Conservation (phyloP, 2,797 vertebrate species). For the Sphaeramia orbicularis region DNA sequence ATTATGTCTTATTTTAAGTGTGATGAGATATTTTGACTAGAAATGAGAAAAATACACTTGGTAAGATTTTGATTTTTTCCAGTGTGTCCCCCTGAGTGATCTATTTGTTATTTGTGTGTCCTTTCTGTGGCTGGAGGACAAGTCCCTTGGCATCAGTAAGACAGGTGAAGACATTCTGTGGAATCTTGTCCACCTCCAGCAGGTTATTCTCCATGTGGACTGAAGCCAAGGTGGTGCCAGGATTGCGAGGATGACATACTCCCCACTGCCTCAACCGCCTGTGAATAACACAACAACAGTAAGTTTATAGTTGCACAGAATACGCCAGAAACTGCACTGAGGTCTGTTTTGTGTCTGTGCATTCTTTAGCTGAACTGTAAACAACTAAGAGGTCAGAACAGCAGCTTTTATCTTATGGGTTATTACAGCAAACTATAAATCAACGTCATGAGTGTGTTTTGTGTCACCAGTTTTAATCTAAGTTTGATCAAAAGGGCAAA, state of each 20-base stretch:
- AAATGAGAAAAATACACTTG: too few relatives aligned
- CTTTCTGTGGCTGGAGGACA: slow-evolving; percentile 84
- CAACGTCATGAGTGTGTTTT: too few relatives aligned
- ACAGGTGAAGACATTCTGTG: slow-evolving; percentile 83
- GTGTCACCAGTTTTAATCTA: too few relatives aligned
- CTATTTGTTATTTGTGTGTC: slow-evolving; percentile 43
- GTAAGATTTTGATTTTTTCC: too few relatives aligned
- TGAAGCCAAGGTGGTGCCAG: slow-evolving; percentile 82
- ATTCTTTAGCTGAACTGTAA: neutral
- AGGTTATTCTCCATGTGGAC: slow-evolving; percentile 88
- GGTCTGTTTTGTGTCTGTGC: neutral
- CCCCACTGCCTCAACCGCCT: slow-evolving; percentile 85
- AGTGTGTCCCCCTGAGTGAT: neutral
- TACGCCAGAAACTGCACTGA: neutral
- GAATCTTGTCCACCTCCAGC: slow-evolving; percentile 78
- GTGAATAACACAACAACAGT: slow-evolving; percentile 42
- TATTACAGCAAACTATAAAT: too few relatives aligned
- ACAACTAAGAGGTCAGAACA: too few relatives aligned
- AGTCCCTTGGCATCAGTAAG: slow-evolving; percentile 76
- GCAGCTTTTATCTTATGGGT: too few relatives aligned
- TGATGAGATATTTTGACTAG: too few relatives aligned
- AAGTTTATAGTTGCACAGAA: neutral
- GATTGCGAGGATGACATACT: slow-evolving; percentile 85
- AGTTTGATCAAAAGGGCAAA: too few relatives aligned
- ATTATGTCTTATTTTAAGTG: too few relatives aligned